Percentiles rank a stretch among this genome's conserved stretches.
Evolutionary conservation across 1,140 invertebrate genomes (phyloP).

Genomic region (Drosophila asahinai): DNA sequence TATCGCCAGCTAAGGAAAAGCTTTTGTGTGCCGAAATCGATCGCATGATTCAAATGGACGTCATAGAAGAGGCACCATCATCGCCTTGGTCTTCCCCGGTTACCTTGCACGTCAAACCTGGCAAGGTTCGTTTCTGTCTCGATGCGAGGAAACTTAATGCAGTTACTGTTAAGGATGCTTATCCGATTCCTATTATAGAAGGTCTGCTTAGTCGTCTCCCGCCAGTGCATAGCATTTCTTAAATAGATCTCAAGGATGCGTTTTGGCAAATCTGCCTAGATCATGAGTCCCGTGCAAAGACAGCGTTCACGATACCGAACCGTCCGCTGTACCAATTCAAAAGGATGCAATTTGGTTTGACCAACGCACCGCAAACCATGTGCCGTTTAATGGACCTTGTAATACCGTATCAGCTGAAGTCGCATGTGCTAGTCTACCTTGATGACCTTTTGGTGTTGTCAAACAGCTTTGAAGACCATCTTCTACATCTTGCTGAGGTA

Average conservation of each 20-base stretch:
- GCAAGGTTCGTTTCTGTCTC: conserved; percentile 2
- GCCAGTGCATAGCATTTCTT: not conserved
- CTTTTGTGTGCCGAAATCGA: conserved; percentile 32
- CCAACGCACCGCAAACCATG: not conserved
- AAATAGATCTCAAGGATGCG: not conserved
- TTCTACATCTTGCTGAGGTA: no score
- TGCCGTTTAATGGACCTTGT: no score
- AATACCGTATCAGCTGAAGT: no score
- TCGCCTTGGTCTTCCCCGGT: conserved; percentile 37
- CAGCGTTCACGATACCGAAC: not conserved
- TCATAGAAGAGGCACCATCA: conserved; percentile 32
- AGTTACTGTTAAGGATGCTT: not conserved
- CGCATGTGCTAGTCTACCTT: no score
- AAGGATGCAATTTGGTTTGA: no score
- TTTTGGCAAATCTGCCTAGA: not conserved
- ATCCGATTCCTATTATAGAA: not conserved
- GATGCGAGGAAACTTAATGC: not conserved
- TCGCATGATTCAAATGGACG: conserved; percentile 31
- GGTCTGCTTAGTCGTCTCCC: not conserved
- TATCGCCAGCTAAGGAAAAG: conserved; percentile 40
- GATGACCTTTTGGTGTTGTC: no score
- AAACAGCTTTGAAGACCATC: no score
- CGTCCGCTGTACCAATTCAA: not conserved
- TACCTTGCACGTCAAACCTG: not conserved
- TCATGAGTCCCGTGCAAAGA: not conserved